These are phyloP conservation scores for Drosophila nebulosa DNA, from an alignment of 1,140 invertebrate genomes.

Conservation along the genomic window DNA sequence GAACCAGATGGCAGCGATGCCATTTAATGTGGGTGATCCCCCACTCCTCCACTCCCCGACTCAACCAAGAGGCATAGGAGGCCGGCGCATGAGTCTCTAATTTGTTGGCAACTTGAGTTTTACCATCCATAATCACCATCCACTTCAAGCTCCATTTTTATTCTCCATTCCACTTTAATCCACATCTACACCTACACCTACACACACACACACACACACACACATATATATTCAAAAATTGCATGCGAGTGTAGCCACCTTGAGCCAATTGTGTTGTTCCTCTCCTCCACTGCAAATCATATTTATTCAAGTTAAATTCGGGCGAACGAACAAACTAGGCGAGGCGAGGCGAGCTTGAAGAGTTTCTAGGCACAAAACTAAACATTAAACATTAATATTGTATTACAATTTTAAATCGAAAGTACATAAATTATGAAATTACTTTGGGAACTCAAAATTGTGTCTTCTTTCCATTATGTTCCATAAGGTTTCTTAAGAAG, in stretches of 20 bases:
- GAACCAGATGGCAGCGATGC: constrained; percentile 26
- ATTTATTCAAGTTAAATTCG: constrained; percentile 38
- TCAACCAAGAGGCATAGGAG: too few relatives aligned
- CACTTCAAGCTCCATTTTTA: background rate
- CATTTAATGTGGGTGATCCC: too few relatives aligned
- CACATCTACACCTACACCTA: too few relatives aligned
- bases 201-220: too few relatives aligned
- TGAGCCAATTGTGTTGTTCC: constrained; percentile 14
- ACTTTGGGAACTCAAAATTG: too few relatives aligned
- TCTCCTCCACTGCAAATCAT: constrained; percentile 22
- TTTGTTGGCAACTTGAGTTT: constrained; percentile 28
- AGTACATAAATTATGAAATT: too few relatives aligned
- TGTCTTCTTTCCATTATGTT: too few relatives aligned
- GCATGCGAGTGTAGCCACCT: constrained; percentile 9
- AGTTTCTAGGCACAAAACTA: too few relatives aligned
- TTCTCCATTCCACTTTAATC: background rate
- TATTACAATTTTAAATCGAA: too few relatives aligned
- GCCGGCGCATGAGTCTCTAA: background rate
- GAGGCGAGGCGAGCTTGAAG: constrained; percentile 5
- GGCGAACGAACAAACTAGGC: background rate
- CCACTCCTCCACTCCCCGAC: too few relatives aligned
- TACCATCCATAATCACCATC: background rate
- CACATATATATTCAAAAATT: background rate
- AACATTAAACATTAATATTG: too few relatives aligned
- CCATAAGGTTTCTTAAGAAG: too few relatives aligned